These are phyloP conservation scores for Neoitamus cyanurus DNA, from an alignment of 2,888 invertebrate genomes.

Conservation along the genomic window DNA sequence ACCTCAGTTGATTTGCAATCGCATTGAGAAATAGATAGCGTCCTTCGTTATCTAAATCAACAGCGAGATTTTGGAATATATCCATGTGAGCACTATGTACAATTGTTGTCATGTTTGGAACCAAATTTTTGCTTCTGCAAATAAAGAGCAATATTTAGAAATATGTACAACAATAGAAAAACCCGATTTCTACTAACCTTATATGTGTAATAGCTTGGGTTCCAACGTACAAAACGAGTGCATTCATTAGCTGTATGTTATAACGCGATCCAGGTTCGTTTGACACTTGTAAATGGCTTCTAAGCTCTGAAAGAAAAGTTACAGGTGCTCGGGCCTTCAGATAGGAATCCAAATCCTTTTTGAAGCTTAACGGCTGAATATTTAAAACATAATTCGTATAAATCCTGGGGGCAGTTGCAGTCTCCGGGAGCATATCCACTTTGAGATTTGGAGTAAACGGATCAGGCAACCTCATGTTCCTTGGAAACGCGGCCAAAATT, in stretches of 20 bases:
- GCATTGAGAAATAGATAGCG: slow-evolving; percentile 96
- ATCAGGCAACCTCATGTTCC: slow-evolving; percentile 98
- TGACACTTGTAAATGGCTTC: slow-evolving; percentile 88
- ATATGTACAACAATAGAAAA: background rate
- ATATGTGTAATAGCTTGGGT: slow-evolving; percentile 95
- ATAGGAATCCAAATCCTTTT: slow-evolving; percentile 97
- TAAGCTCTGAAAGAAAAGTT: slow-evolving; percentile 92
- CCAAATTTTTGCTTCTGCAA: slow-evolving; percentile 83
- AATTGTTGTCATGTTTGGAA: slow-evolving; percentile 97
- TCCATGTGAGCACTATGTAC: slow-evolving; percentile 99
- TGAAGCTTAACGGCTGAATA: slow-evolving; percentile 89
- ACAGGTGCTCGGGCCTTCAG: slow-evolving; percentile 94
- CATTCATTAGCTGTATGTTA: slow-evolving; percentile 96
- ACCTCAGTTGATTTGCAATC: slow-evolving; percentile 97
- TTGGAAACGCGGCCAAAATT: slow-evolving; percentile 96
- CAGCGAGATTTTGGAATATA: slow-evolving; percentile 98
- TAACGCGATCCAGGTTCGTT: slow-evolving; percentile 92
- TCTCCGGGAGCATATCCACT: slow-evolving; percentile 89
- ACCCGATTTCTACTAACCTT: slow-evolving; percentile 57
- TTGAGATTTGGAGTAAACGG: slow-evolving; percentile 98
- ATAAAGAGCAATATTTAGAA: background rate
- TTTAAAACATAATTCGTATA: slow-evolving; percentile 87
- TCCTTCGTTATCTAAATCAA: slow-evolving; percentile 97
- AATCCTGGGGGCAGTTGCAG: slow-evolving; percentile 87
- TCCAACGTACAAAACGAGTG: slow-evolving; percentile 96